Base-by-base conservation (phyloP, 2,888 invertebrate species). In the Bombylius discolor region DNA sequence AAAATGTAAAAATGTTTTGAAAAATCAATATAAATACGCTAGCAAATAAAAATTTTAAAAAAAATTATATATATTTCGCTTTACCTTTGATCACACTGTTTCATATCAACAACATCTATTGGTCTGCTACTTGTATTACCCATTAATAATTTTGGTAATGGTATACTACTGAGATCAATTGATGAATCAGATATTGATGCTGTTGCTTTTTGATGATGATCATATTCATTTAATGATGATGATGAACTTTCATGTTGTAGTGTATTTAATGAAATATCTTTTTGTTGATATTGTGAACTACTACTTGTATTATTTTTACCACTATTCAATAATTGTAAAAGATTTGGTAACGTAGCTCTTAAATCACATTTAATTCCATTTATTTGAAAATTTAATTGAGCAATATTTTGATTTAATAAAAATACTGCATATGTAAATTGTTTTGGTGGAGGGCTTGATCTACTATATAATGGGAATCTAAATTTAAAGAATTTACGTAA, bases 351-450 rank as follows among this genome's bases (percentile, higher is more conserved):
- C 0, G 72, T 72, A 42, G 66, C 66, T 12, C 68, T 64, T 51
- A 67, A 58, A 61, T 74, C 70, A 56, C 68, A 69, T 34, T 58
- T 49, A 42, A 57, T 48, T 31, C 67, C 65, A 49, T 65, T 64
- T 54, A 68, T 66, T 58, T 70, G 70, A 51, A 63, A 70, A 60
- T 70, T 71, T n/a, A 96, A 73, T 73, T 98, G 97, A 1, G 91
- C 91, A 60, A 98, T 88, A 69, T 97, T 94, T 74, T 94, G 95
- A 76, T 96, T 96, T 39, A 97, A 76, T 13, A 96, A 77, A 69
- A 89, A 96, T 60, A 96, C 87, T 5, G 87, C 96, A 72, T 95
- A 95, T 59, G 89, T 84, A 68, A 93, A 68, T 49, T 68, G 65
- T 58, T 73, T 73, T 48, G 71, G 68, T 7, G 70, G 70, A 59